Conservation (phyloP, 2,888 invertebrate genomes). For the Temnothorax rugatulus region DNA sequence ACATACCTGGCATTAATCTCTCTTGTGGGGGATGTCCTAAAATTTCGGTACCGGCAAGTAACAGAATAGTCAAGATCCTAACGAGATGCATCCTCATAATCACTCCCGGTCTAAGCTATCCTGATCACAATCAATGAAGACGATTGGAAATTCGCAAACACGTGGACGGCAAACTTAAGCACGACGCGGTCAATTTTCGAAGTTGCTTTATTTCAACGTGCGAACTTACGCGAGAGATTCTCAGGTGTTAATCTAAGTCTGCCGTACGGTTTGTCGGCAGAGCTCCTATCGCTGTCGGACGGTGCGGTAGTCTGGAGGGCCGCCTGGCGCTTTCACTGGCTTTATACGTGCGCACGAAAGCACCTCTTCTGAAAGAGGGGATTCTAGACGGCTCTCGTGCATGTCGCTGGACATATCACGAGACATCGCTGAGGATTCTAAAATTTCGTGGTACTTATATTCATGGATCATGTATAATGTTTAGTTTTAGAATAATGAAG, state of each 20-base stretch:
- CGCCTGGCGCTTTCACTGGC: slow-evolving; percentile 85
- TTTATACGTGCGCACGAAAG: slow-evolving; percentile 84
- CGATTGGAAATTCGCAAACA: slow-evolving; percentile 29
- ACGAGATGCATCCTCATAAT: slow-evolving; percentile 74
- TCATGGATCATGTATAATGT: neutral
- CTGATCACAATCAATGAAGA: slow-evolving; percentile 62
- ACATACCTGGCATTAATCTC: slow-evolving; percentile 81
- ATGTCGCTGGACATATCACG: slow-evolving; percentile 55
- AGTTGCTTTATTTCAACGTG: slow-evolving; percentile 4
- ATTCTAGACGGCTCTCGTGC: slow-evolving; percentile 52
- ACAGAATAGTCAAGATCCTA: slow-evolving; percentile 68
- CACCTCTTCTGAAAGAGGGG: slow-evolving; percentile 79
- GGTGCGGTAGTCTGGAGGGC: slow-evolving; percentile 85
- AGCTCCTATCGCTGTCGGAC: slow-evolving; percentile 83
- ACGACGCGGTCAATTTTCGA: slow-evolving; percentile 12
- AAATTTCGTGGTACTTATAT: slow-evolving; percentile 23
- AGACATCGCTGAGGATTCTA: slow-evolving; percentile 46
- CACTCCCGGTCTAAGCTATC: slow-evolving; percentile 72
- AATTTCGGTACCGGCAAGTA: slow-evolving; percentile 77
- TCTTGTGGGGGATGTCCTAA: slow-evolving; percentile 84
- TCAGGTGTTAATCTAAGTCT: slow-evolving; percentile 48
- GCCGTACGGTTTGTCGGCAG: slow-evolving; percentile 66
- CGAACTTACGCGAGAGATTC: slow-evolving; percentile 36
- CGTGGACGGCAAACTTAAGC: slow-evolving; percentile 21
- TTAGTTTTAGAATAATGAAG: neutral